Percentiles rank a stretch among this genome's conserved stretches.
phyloP scores from a whole-genome alignment of 2,797 vertebrate genomes.

The Rhynchonycteris naso region DNA sequence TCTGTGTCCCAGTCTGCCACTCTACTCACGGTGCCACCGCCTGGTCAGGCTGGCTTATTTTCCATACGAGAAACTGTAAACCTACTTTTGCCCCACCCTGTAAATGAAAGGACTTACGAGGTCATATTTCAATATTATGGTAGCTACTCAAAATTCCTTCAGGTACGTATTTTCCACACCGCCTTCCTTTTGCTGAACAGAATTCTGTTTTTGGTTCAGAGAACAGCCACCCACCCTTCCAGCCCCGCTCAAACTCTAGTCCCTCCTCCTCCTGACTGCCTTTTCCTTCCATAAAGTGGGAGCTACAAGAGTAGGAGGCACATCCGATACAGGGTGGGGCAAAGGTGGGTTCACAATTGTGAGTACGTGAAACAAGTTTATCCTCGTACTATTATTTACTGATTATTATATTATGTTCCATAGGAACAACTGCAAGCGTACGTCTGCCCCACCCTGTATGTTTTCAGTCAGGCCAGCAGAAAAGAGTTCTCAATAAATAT shows the following conservation, averaged over 20 bases:
- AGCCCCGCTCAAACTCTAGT: background rate
- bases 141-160: background rate
- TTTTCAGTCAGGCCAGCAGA: conserved; percentile 16
- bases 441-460: background rate
- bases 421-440: no score
- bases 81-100: background rate
- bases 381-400: no score
- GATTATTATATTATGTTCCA: no score
- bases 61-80: background rate
- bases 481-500: conserved; percentile 57
- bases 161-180: background rate
- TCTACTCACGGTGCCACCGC: no score
- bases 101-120: background rate
- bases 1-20: no score
- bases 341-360: no score
- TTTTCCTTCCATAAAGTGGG: background rate
- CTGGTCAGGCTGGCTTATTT: background rate
- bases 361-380: no score
- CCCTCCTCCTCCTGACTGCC: background rate
- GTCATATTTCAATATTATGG: background rate
- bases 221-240: background rate
- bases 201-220: background rate
- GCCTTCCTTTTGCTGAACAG: background rate
- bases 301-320: background rate
- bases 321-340: no score